Percentiles rank a stretch among this genome's conserved stretches.
Conservation (phyloP, 1,140 invertebrate genomes). For the Calliopsis andreniformis region DNA sequence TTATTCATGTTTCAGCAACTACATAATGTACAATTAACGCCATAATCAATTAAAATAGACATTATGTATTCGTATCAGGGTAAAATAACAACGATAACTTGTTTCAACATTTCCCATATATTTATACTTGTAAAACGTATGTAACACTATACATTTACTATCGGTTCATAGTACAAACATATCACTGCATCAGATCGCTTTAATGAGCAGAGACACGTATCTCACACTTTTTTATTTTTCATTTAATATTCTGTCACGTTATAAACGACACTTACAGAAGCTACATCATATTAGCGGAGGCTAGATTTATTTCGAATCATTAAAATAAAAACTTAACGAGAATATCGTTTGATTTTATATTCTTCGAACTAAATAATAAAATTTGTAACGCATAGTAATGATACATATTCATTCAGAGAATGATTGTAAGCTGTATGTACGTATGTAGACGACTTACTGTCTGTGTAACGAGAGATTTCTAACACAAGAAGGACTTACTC, state of each 20-base stretch:
- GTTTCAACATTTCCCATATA: background rate
- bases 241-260: background rate
- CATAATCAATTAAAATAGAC: background rate
- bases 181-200: background rate
- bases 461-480: background rate
- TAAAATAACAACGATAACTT: background rate
- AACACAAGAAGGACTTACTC: conserved; percentile 63
- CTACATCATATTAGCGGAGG: too few relatives aligned
- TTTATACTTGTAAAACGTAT: too few relatives aligned
- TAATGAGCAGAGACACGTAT: background rate
- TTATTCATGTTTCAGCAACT: background rate
- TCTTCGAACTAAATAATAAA: too few relatives aligned
- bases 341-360: too few relatives aligned
- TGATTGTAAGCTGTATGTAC: too few relatives aligned
- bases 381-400: too few relatives aligned
- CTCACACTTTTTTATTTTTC: background rate
- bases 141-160: too few relatives aligned
- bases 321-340: too few relatives aligned
- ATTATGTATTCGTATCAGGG: background rate
- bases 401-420: too few relatives aligned
- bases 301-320: too few relatives aligned
- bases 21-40: too few relatives aligned
- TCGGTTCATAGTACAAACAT: background rate
- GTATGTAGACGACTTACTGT: too few relatives aligned
- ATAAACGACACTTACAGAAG: background rate